Evolutionary conservation across 35 echinoderm and acorn worm genomes (phyloP), one percentile per base, ranked within the genome.

Genomic region (Holothuria glaberrima): DNA sequence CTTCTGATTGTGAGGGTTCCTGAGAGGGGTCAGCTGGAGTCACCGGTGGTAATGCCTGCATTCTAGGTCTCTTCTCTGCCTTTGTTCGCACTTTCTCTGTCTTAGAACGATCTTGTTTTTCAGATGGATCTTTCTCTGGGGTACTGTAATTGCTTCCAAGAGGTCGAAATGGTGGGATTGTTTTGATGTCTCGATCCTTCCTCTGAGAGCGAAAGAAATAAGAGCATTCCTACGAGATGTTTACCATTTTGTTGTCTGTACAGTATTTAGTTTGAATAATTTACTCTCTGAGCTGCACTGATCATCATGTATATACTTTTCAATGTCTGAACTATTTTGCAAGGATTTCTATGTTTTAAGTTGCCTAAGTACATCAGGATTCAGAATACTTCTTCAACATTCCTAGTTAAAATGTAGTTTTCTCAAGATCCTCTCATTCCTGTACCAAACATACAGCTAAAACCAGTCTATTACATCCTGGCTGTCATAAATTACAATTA

Each of bases 171-270:
- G 97, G 93, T 60, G 97, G 97, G 32, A 99, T 99, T 22, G 97
- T 99, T 71, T 99, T 99, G 46, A 99, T 99, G 71, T 99, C 97
- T 45, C 94, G 94, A 70, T 99, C 93, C 48, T 99, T 99, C 56
- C 91, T 99, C 97, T 99, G 91, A 41, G 92, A 92, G 58, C 64
- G 86, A 68, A 71, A 81, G 7, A 89, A 91, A 86, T 46, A 90
- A 60, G 60, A 71, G 26, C 30, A 70, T 84, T 78, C 74, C 74
- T 78, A 48, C 74, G 12, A 48, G 50, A 78, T 48, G 36, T 78
- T 78, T 78, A 78, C 33, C 74, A 48, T 54, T 54, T 54, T 54
- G 50, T 2, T 14, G 50, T 54, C 50, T 14, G 1, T 9, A 54
- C 50, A 54, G 5, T 14, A 54, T 46, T 46, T 46, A 54, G 50